Base-by-base conservation (phyloP, 2,888 invertebrate species). In the Microplitis manilae region DNA sequence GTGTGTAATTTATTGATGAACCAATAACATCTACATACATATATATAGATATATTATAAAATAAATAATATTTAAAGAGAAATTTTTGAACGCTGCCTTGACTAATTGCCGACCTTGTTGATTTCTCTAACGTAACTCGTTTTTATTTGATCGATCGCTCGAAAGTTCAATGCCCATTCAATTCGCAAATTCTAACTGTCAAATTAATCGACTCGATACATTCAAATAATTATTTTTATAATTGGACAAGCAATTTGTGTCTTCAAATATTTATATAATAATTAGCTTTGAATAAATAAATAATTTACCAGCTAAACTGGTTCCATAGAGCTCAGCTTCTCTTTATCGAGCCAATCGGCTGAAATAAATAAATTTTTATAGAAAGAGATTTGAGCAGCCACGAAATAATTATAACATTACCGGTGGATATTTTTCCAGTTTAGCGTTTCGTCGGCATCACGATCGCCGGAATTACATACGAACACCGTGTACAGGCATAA, bases 401-500 rank as follows among this genome's bases (percentile, higher is more conserved):
- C 13, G 8, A 50, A 50, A 50, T 50, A 50, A 50, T 50, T 50
- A 9, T 50, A 9, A 50, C 30, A 50, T 50, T 50, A 50, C 50
- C 8, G 6, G 13, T 4, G 50, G 4, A 50, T 50, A 50, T 50
- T 30, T 30, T 30, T 30, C 30, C 30, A 30, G 30, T 30, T 50
- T 50, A 50, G 69, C 73, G 75, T 73, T 80, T 77, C 77, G 70
- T 77, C 81, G 73, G 75, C 80, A 77, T 81, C 81, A 81, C 80
- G 82, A 84, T 84, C 82, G 77, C 80, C 79, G 83, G 85, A 84
- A 84, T 85, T 84, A 85, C 84, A 80, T 80, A 81, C 78, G 77
- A 78, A 79, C 76, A 78, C 75, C 71, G 72, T 70, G 73, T 73
- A 81, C 78, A 79, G 79, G 79, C 77, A 50, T 50, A 50, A 50